Conservation (phyloP, 2,797 vertebrate genomes). For the Lepus oiostolus region DNA sequence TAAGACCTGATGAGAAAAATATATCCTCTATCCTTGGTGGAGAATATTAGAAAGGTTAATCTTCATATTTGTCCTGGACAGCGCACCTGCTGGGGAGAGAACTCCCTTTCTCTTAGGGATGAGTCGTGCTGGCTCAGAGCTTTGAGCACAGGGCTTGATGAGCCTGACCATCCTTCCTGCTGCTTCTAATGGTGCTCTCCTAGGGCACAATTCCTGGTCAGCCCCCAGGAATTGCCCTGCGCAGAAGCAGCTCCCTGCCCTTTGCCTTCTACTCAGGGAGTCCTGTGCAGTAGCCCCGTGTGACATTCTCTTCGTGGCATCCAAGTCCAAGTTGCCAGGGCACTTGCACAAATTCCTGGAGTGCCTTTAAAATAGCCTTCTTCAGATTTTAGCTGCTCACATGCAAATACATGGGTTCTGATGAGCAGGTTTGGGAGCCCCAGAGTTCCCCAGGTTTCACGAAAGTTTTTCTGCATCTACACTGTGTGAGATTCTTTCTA, state of each 20-base stretch:
- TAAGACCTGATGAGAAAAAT: not conserved
- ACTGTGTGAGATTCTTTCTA: not conserved
- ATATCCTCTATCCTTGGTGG: not conserved
- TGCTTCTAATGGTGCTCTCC: not conserved
- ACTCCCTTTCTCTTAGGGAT: constrained; percentile 40
- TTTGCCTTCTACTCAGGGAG: not conserved
- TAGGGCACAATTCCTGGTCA: not conserved
- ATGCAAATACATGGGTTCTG: not conserved
- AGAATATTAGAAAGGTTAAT: not conserved
- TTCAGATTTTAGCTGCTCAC: not conserved
- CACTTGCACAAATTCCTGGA: not conserved
- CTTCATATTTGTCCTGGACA: not conserved
- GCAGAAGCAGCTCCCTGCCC: not conserved
- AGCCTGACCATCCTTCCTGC: not conserved
- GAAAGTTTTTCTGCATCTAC: not conserved
- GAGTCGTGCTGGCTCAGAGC: not conserved
- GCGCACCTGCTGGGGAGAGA: not conserved
- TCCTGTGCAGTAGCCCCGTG: not conserved
- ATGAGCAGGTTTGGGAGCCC: not conserved
- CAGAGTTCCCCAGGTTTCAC: not conserved
- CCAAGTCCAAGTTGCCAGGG: not conserved
- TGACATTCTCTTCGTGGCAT: not conserved
- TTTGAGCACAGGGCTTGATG: not conserved
- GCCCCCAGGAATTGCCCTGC: not conserved
- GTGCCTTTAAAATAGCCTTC: not conserved